Evolutionary conservation across 2,888 invertebrate species (phyloP).

Genomic region (Erebia ligea): DNA sequence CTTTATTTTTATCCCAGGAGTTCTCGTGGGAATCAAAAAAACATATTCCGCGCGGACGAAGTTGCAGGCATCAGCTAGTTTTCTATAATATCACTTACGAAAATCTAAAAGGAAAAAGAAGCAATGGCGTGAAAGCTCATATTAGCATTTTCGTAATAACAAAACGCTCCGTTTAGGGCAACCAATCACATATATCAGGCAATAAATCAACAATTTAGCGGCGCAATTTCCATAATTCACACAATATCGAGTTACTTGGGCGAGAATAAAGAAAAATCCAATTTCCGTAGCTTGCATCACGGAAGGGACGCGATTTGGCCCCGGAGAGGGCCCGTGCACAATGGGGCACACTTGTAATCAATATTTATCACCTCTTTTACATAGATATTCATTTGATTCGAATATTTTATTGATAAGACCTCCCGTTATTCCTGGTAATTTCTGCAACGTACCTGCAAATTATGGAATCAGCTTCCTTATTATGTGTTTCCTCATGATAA

Average conservation of each 20-base stretch:
- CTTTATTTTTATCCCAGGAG: too few relatives aligned
- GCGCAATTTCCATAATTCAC: slow-evolving; percentile 81
- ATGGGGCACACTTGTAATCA: slow-evolving; percentile 31
- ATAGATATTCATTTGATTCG: not conserved
- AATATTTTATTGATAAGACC: not conserved
- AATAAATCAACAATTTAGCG: slow-evolving; percentile 80
- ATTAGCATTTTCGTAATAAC: slow-evolving; percentile 38
- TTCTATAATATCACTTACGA: not conserved
- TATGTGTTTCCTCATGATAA: too few relatives aligned
- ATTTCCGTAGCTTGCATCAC: slow-evolving; percentile 78
- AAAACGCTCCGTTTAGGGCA: slow-evolving; percentile 32
- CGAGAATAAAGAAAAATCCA: slow-evolving; percentile 80
- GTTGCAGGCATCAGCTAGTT: too few relatives aligned
- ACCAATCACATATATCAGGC: slow-evolving; percentile 58
- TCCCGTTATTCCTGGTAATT: too few relatives aligned
- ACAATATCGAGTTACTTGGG: slow-evolving; percentile 77
- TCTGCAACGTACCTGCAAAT: too few relatives aligned
- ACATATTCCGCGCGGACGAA: too few relatives aligned
- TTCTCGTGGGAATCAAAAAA: too few relatives aligned
- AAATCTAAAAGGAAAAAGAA: slow-evolving; percentile 8
- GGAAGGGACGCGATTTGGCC: slow-evolving; percentile 57
- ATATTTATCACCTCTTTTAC: slow-evolving; percentile 34
- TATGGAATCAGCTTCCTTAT: too few relatives aligned
- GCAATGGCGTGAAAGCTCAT: slow-evolving; percentile 25
- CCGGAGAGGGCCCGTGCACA: slow-evolving; percentile 28